These are phyloP conservation scores for Acrocephalus kingi DNA, from an alignment of 2,113 vertebrate genomes.

Conservation along the genomic window DNA sequence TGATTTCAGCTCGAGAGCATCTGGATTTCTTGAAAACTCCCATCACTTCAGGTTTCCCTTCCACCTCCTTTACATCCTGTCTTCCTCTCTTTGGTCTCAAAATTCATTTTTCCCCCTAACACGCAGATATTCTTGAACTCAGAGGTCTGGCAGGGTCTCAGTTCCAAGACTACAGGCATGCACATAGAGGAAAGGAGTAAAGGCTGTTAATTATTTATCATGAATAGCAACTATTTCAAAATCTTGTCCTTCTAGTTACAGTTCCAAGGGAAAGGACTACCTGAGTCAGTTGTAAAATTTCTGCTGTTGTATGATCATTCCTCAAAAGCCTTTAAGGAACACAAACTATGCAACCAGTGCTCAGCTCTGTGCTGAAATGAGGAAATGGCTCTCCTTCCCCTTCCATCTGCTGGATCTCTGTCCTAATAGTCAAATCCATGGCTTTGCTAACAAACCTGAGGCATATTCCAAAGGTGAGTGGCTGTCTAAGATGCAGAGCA, in stretches of 20 bases:
- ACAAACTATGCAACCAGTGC: background rate
- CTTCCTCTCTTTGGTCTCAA: slow-evolving; percentile 6
- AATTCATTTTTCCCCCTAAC: background rate
- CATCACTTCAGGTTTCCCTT: background rate
- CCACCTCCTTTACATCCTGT: background rate
- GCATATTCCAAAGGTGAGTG: background rate
- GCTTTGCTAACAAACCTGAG: background rate
- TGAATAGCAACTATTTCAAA: background rate
- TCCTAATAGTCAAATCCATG: background rate
- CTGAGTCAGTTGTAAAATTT: background rate
- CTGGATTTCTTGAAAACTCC: slow-evolving; percentile 45
- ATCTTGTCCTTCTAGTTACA: background rate
- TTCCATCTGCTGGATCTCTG: background rate
- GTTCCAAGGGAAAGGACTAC: background rate
- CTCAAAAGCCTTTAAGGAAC: background rate
- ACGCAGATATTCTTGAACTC: background rate
- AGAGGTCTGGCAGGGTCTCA: background rate
- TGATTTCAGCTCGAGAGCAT: slow-evolving; percentile 60
- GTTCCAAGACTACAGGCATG: background rate
- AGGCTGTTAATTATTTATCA: background rate
- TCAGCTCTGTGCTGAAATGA: background rate
- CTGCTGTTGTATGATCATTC: background rate
- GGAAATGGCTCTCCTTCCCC: background rate
- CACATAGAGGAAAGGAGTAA: background rate
- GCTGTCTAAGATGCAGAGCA: background rate